Evolutionary conservation across 2,113 vertebrate species (phyloP).

Genomic region (Corythaixoides concolor): DNA sequence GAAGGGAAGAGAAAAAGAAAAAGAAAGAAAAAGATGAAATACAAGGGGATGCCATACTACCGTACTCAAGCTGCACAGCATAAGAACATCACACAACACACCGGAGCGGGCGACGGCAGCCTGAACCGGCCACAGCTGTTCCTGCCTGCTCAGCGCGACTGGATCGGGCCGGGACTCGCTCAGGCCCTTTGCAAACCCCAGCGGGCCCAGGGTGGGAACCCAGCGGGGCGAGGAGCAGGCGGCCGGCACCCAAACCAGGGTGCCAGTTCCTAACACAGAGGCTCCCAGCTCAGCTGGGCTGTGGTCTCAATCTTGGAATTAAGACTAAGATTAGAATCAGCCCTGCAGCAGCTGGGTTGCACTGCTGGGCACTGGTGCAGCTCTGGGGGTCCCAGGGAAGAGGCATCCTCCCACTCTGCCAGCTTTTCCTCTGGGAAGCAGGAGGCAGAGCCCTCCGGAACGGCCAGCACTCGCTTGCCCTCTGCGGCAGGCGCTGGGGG

Average conservation of each 20-base stretch:
- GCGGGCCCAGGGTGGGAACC: background rate
- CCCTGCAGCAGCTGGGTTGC: background rate
- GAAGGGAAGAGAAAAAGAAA: too few species aligned
- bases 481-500: background rate
- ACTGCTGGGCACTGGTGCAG: background rate
- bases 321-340: too few species aligned
- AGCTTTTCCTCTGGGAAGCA: background rate
- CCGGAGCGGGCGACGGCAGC: too few species aligned
- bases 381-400: background rate
- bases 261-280: too few species aligned
- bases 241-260: too few species aligned
- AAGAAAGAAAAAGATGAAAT: background rate
- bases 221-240: too few species aligned
- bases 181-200: too few species aligned
- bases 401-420: background rate
- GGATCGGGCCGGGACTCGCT: background rate
- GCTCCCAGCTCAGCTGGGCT: background rate
- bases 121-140: background rate
- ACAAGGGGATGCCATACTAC: background rate
- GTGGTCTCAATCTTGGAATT: rapidly evolving
- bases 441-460: background rate
- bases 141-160: background rate
- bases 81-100: too few species aligned
- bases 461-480: rapidly evolving
- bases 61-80: too few species aligned